Percentiles rank a stretch among this genome's conserved stretches.
These are phyloP conservation scores for Barnardius zonarius DNA, from an alignment of 2,113 vertebrate species.

Conservation along the genomic window DNA sequence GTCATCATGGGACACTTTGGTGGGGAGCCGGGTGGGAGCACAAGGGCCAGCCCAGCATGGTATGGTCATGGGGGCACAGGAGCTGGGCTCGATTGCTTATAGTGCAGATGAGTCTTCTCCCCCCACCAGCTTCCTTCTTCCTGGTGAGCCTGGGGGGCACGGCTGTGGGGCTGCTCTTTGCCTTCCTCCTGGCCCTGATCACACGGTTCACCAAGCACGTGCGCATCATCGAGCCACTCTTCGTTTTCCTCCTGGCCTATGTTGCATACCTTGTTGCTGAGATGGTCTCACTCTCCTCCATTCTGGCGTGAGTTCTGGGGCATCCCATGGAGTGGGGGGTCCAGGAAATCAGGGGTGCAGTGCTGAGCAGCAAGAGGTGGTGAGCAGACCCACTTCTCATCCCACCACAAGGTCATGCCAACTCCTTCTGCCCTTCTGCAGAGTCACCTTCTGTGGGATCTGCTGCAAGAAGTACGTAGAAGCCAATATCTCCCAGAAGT, in stretches of 20 bases:
- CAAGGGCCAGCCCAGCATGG: rapidly evolving
- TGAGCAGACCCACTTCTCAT: neutral
- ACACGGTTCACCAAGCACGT: conserved; percentile 97
- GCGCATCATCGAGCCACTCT: conserved; percentile 95
- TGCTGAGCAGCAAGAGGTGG: neutral
- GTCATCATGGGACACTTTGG: neutral
- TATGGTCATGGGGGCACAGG: neutral
- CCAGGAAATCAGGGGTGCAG: neutral
- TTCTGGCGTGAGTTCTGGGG: conserved; percentile 86
- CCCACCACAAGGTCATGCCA: neutral
- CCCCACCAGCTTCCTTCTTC: conserved; percentile 88
- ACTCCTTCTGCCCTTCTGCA: conserved; percentile 53
- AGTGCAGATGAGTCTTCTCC: neutral
- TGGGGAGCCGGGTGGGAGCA: neutral
- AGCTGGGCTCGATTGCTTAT: neutral
- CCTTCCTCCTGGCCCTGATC: conserved; percentile 89
- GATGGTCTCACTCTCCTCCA: conserved; percentile 92
- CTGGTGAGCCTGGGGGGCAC: conserved; percentile 94
- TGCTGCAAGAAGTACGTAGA: conserved; percentile 97
- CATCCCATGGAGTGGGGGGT: neutral
- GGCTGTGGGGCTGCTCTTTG: conserved; percentile 90
- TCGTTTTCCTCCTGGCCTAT: conserved; percentile 94
- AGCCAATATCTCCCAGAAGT: conserved; percentile 98
- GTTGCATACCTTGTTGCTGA: conserved; percentile 94
- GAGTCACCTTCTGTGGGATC: conserved; percentile 94